Conservation (phyloP, 2,888 invertebrate species). For the Amaurobius ferox region DNA sequence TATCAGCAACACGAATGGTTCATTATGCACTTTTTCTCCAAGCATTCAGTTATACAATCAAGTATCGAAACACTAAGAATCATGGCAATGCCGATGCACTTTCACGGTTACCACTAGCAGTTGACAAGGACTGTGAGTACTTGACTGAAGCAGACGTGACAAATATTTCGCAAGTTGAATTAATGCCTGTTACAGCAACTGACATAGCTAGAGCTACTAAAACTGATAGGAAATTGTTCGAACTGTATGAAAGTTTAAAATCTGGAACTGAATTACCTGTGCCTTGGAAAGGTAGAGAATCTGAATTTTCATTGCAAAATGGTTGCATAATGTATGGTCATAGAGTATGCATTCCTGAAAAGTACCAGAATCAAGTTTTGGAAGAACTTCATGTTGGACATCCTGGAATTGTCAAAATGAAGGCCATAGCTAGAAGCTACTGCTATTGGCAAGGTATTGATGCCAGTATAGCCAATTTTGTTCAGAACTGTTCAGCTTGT, state of each 20-base stretch:
- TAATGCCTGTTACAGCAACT: conserved; percentile 41
- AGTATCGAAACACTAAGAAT: too few species aligned
- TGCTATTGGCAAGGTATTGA: conserved; percentile 53
- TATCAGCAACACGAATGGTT: too few species aligned
- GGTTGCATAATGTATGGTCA: conserved; percentile 53
- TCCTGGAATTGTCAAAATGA: conserved; percentile 51
- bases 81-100: too few species aligned
- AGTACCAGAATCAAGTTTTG: conserved; percentile 42
- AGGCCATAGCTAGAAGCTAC: conserved; percentile 54
- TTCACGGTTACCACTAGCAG: too few species aligned
- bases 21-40: too few species aligned
- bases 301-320: conserved; percentile 52
- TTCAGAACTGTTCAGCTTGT: conserved; percentile 55
- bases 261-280: conserved; percentile 54
- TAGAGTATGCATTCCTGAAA: conserved; percentile 50
- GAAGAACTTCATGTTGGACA: conserved; percentile 34
- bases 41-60: too few species aligned
- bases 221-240: conserved; percentile 47
- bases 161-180: conserved; percentile 47
- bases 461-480: conserved; percentile 42
- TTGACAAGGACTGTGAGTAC: conserved; percentile 56
- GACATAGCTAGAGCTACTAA: conserved; percentile 47
- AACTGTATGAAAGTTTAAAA: conserved; percentile 49
- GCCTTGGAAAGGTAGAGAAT: conserved; percentile 49
- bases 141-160: conserved; percentile 52